Percentiles rank a stretch among this genome's conserved stretches.
These are phyloP conservation scores for Furcula furcula DNA, from an alignment of 2,888 invertebrate genomes.

Conservation along the genomic window DNA sequence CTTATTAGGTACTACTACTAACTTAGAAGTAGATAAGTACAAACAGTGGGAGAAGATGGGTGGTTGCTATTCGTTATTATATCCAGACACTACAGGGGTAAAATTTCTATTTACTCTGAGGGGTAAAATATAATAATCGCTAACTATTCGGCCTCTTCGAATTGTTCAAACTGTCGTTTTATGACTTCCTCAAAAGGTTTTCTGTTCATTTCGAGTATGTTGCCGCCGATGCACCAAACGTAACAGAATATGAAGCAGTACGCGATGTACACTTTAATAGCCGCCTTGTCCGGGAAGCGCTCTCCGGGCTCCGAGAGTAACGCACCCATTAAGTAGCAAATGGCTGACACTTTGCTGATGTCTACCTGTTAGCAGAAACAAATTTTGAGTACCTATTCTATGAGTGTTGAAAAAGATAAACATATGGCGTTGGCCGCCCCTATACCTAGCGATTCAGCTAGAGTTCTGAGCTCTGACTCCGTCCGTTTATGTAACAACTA, in stretches of 20 bases:
- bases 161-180: slow-evolving; percentile 86
- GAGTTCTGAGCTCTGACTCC: no score
- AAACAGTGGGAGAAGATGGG: no score
- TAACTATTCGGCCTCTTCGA: slow-evolving; percentile 83
- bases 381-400: no score
- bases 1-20: no score
- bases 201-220: slow-evolving; percentile 86
- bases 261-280: slow-evolving; percentile 84
- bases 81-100: no score
- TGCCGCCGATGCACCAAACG: slow-evolving; percentile 94
- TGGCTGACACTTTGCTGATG: slow-evolving; percentile 89
- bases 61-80: no score
- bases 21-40: no score
- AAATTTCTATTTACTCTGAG: no score
- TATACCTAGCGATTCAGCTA: no score
- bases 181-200: slow-evolving; percentile 86
- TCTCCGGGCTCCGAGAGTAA: slow-evolving; percentile 84
- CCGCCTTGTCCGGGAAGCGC: slow-evolving; percentile 82
- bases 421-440: no score
- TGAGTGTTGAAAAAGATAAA: no score
- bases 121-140: slow-evolving; percentile 21
- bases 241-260: slow-evolving; percentile 92
- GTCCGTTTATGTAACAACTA: no score
- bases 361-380: slow-evolving; percentile 83
- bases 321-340: slow-evolving; percentile 88